Evolutionary conservation across 2,888 invertebrate species (phyloP), one percentile per base, ranked within the genome.

Genomic region (Dasysyrphus tricinctus): DNA sequence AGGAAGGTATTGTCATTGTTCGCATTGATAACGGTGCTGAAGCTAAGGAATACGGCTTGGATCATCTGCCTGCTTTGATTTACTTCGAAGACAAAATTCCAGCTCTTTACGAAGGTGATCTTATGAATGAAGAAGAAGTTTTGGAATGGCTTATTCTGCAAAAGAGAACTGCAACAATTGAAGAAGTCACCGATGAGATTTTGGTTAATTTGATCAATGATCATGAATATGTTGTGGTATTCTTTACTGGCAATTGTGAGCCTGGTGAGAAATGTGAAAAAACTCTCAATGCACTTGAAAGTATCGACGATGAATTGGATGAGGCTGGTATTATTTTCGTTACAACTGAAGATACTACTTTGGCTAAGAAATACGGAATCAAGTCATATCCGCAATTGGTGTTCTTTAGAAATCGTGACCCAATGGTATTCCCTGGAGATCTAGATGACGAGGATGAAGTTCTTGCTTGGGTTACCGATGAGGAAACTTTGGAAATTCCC

Each of bases 1-100:
- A 96, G 90, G 97, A 97, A 93, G 97, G 96, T 6, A 97, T 98
- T 88, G 96, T 97, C 12, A 97, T 98, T 88, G 96, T 98, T 9
- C 95, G 98, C 84, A 96, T 98, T 91, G 97, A 97, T 91, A 97
- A 98, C 90, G 96, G 96, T 70, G 96, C 95, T 29, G 97, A 98
- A 93, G 97, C 98, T 5, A 97, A 97, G 91, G 97, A 97, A 93
- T 97, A 95, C 90, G 98, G 98, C 79, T 96, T 98, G 87, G 97
- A 97, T 91, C 97, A 97, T 91, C 93, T 98, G 14, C 98, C 93
- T 42, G 92, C 93, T 6, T 93, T 98, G 44, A 95, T 98, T 19
- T 98, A 98, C 92, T 98, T 98, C 90, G 97, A 98, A 93, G 96
- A 97, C 89, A 96, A 97, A 92, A 97, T 98, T 77, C 98, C 98